phyloP scores from a whole-genome alignment of 2,888 invertebrate genomes.

The Synanthedon formicaeformis region DNA sequence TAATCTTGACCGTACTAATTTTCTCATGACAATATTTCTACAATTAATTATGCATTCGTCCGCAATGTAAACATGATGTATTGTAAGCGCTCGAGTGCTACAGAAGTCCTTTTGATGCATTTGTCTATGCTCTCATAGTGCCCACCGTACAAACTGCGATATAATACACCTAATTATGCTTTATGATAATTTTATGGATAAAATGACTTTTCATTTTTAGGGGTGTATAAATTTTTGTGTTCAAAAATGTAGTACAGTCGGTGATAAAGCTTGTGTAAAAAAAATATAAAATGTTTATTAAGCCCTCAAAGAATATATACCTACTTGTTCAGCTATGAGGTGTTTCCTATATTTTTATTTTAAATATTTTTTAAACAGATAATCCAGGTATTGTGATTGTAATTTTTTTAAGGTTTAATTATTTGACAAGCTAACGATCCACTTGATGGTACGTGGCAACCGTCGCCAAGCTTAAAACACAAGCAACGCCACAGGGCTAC shows the following conservation, averaged over 20 bases:
- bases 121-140: slow-evolving; percentile 21
- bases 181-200: slow-evolving; percentile 58
- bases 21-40: slow-evolving; percentile 63
- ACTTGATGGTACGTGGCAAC: no score
- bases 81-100: slow-evolving; percentile 21
- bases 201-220: slow-evolving; percentile 32
- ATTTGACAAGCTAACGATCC: no score
- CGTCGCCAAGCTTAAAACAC: no score
- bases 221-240: slow-evolving; percentile 46
- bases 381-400: no score
- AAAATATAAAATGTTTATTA: no score
- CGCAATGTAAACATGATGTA: slow-evolving; percentile 59
- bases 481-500: no score
- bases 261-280: neutral
- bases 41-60: slow-evolving; percentile 65
- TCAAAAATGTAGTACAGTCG: neutral
- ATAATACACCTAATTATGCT: slow-evolving; percentile 63
- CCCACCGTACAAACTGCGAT: slow-evolving; percentile 55
- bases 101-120: slow-evolving; percentile 14
- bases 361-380: no score
- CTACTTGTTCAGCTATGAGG: no score
- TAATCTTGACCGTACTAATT: slow-evolving; percentile 37
- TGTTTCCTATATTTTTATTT: no score
- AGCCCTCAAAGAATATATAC: no score
- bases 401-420: no score